phyloP scores from a whole-genome alignment of 1,140 invertebrate species.

The Drosophila lowei region DNA sequence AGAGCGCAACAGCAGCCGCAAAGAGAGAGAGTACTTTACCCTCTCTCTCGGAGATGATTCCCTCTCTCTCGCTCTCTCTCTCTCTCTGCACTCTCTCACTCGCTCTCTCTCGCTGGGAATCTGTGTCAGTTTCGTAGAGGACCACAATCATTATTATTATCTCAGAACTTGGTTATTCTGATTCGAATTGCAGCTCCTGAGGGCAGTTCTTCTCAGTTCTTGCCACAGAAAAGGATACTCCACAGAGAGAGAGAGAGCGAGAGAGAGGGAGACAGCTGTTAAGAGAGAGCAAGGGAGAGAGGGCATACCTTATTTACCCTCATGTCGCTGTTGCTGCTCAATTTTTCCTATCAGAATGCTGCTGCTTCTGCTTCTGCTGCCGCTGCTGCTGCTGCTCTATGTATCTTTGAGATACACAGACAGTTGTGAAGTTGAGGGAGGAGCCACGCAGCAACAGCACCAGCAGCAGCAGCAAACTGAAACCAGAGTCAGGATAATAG shows the following conservation, averaged over 20 bases:
- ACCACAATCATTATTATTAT: conserved; percentile 57
- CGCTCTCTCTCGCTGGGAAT: conserved; percentile 43
- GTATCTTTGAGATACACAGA: conserved; percentile 73
- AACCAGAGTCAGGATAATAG: conserved; percentile 73
- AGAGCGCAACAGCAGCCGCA: conserved; percentile 25
- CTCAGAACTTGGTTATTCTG: conserved; percentile 46
- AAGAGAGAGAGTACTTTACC: conserved; percentile 3
- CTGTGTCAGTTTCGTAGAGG: conserved; percentile 67
- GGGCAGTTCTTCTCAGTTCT: conserved; percentile 35
- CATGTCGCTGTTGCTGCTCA: conserved; percentile 12
- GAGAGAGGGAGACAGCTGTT: conserved; percentile 1
- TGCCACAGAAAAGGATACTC: conserved; percentile 60
- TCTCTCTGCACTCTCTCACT: conserved; percentile 7
- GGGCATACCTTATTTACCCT: conserved; percentile 44
- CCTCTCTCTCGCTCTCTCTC: conserved; percentile 4
- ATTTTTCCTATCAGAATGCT: conserved; percentile 73
- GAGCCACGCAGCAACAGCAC: conserved; percentile 35
- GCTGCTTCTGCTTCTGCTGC: conserved; percentile 20
- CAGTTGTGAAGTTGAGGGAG: conserved; percentile 57
- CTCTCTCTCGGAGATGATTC: conserved; percentile 11
- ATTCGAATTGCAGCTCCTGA: conserved; percentile 45
- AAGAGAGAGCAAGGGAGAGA: conserved; percentile 3
- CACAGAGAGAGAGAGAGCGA: conserved; percentile 11
- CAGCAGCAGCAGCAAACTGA: too few relatives aligned
- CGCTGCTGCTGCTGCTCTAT: conserved; percentile 29